Base-by-base conservation (phyloP, 2,797 vertebrate species). In the Lepilemur septentrionalis region DNA sequence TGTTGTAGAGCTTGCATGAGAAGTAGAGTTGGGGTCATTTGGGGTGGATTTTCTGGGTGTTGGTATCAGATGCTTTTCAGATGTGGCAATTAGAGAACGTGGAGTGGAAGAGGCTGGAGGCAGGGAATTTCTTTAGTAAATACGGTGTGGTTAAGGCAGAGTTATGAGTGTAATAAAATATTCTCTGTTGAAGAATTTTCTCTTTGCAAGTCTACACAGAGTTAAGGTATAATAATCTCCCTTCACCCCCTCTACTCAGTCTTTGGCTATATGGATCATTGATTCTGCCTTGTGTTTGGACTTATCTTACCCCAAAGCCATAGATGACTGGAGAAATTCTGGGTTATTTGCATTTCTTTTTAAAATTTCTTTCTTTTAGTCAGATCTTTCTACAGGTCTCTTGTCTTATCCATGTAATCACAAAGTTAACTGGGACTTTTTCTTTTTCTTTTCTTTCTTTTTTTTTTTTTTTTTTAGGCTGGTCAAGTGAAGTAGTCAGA, bases 301-400 rank as follows among this genome's bases (percentile, higher is more conserved):
- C 7, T 82, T 79, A 63, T 13, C 12, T 94, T 93, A 48, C 50
- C 32, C 30, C 15, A 63, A 65, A 95, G 32, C 18, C 43, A 55
- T 67, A 91, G 30, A 32, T 35, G 15, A 83, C 13, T 89, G 52
- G 17, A 9, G 28, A 1, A 75, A 81, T 57, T 83, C 30, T 93
- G 6, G 9, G 1, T 82, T 50, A 59, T 82, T 91, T 82, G 17
- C 9, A 91, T 90, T 90, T 83, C 52, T 48, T 87, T 88, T 93
- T 79, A 28, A 0, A 70, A 2, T 65, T 67, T 91, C 7, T 95
- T 73, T 63, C 38, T 69, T 90, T 89, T 15, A 78, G 20, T 90
- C n/a, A 63, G 2, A 81, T 90, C 23, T 78, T 55, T 83, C 52
- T 65, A 41, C 8, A 10, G 83, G 0, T 35, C 48, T 83, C 67